phyloP scores from a whole-genome alignment of 2,113 vertebrate genomes.

The Ictalurus punctatus region DNA sequence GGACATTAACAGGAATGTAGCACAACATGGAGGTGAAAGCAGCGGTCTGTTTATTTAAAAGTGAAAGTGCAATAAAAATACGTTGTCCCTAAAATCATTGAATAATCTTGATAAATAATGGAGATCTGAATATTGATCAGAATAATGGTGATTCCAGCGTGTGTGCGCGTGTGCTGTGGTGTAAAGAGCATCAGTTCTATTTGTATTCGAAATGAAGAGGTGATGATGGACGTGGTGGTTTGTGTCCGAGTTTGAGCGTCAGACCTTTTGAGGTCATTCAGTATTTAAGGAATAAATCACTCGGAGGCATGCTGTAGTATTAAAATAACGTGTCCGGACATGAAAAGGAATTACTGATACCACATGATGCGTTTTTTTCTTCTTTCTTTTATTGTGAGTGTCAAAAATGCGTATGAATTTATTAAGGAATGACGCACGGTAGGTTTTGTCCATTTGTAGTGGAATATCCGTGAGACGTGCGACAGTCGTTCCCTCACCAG shows the following conservation, averaged over 20 bases:
- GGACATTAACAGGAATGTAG: too few species aligned
- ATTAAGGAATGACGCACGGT: neutral
- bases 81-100: too few species aligned
- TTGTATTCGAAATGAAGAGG: neutral
- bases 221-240: neutral
- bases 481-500: neutral
- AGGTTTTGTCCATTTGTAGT: neutral
- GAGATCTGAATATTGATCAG: too few species aligned
- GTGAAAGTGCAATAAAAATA: too few species aligned
- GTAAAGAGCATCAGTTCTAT: neutral
- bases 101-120: too few species aligned
- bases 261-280: neutral
- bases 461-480: too few species aligned
- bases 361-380: neutral
- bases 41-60: too few species aligned
- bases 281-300: neutral
- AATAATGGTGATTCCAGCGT: too few species aligned
- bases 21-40: too few species aligned
- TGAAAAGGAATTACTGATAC: neutral
- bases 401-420: neutral
- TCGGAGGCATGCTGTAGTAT: neutral
- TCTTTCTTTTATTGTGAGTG: neutral
- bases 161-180: neutral
- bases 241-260: neutral
- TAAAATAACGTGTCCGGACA: too few species aligned